Evolutionary conservation across 2,113 vertebrate species (phyloP).

Genomic region (Laterallus jamaicensis): DNA sequence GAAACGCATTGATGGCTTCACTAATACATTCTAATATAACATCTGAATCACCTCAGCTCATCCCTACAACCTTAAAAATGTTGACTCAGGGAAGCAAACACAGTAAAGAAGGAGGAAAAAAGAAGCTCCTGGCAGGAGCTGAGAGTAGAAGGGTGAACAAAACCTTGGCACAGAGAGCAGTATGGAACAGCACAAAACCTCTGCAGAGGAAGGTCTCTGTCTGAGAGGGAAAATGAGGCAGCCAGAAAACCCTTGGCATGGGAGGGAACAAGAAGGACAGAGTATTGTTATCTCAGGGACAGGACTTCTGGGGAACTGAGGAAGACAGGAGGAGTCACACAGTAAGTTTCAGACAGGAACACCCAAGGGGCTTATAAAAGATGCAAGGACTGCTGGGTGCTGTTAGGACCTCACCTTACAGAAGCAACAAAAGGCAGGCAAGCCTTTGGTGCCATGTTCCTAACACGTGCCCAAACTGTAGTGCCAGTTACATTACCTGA

Average conservation of each 20-base stretch:
- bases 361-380: background rate
- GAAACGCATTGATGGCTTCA: background rate
- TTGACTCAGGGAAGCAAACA: background rate
- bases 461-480: background rate
- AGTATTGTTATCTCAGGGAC: background rate
- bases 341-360: background rate
- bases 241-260: background rate
- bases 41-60: background rate
- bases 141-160: background rate
- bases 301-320: background rate
- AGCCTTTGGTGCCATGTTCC: background rate
- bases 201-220: background rate
- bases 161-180: background rate
- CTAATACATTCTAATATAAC: background rate
- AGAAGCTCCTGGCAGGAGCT: background rate
- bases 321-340: background rate
- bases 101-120: too few species aligned
- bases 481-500: background rate
- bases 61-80: background rate
- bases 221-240: background rate
- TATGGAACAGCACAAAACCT: background rate
- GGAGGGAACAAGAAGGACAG: background rate
- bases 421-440: background rate
- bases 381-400: background rate
- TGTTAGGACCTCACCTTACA: background rate